Conservation (phyloP, 2,888 invertebrate genomes). For the Halocaridina rubra region DNA sequence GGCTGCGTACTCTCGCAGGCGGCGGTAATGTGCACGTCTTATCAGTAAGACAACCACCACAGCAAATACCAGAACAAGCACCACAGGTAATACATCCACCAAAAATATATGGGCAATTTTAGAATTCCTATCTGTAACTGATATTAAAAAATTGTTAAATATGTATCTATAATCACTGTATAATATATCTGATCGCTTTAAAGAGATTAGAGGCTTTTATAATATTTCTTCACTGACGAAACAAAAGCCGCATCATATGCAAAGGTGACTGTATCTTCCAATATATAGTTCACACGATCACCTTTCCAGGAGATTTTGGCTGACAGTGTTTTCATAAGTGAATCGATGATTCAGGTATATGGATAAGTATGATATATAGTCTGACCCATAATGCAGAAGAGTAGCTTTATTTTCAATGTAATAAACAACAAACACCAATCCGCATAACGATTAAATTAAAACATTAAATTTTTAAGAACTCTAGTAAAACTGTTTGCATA, state of each 20-base stretch:
- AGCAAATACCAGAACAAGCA: slow-evolving; percentile 27
- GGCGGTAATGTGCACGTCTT: slow-evolving; percentile 21
- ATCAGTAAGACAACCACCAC: slow-evolving; percentile 22
- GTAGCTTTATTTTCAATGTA: not conserved
- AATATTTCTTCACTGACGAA: no score
- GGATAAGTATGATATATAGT: no score
- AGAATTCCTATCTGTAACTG: not conserved
- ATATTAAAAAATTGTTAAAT: not conserved
- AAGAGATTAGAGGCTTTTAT: no score
- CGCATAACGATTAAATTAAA: not conserved
- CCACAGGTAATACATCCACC: slow-evolving; percentile 28
- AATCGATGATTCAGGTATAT: no score
- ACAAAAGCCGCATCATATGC: no score
- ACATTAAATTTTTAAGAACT: not conserved
- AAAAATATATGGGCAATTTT: not conserved
- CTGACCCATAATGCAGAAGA: no score
- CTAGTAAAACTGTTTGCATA: not conserved
- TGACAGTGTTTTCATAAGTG: no score
- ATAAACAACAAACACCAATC: not conserved
- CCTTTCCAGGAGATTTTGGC: no score
- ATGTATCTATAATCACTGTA: not conserved
- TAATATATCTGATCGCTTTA: not conserved
- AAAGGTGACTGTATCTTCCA: no score
- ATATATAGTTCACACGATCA: no score
- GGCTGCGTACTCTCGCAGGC: slow-evolving; percentile 36